phyloP scores from a whole-genome alignment of 1,140 invertebrate genomes.

The Cotesia glomerata region DNA sequence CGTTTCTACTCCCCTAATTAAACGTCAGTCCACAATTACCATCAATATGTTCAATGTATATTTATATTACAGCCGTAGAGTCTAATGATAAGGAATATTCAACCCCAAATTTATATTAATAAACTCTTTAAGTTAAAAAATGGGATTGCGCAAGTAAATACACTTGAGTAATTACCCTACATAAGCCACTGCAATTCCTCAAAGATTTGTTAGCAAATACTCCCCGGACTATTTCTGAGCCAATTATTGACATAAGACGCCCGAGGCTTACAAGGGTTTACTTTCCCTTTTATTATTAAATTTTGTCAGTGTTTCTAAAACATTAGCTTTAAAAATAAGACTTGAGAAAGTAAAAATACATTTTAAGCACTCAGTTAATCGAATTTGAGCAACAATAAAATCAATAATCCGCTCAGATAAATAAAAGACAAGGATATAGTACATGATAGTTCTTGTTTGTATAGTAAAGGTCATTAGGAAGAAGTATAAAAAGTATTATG shows the following conservation, averaged over 20 bases:
- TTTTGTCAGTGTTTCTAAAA: background rate
- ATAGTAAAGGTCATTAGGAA: background rate
- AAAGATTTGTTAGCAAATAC: background rate
- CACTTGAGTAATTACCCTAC: background rate
- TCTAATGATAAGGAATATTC: no score
- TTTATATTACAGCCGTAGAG: no score
- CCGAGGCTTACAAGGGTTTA: background rate
- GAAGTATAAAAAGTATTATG: constrained; percentile 18
- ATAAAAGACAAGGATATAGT: no score
- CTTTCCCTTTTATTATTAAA: background rate
- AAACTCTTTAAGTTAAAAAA: background rate
- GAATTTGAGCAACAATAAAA: no score
- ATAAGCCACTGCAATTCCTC: background rate
- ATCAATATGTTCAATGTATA: no score
- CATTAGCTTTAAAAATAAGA: no score
- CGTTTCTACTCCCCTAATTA: background rate
- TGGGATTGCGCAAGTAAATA: background rate
- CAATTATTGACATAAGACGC: background rate
- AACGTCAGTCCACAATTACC: background rate
- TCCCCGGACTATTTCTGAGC: background rate
- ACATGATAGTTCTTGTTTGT: no score
- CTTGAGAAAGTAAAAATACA: background rate
- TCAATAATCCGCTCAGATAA: no score
- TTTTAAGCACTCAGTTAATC: background rate
- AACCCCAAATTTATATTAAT: no score